Evolutionary conservation across 2,888 invertebrate genomes (phyloP).

Genomic region (Temnothorax unifasciatus): DNA sequence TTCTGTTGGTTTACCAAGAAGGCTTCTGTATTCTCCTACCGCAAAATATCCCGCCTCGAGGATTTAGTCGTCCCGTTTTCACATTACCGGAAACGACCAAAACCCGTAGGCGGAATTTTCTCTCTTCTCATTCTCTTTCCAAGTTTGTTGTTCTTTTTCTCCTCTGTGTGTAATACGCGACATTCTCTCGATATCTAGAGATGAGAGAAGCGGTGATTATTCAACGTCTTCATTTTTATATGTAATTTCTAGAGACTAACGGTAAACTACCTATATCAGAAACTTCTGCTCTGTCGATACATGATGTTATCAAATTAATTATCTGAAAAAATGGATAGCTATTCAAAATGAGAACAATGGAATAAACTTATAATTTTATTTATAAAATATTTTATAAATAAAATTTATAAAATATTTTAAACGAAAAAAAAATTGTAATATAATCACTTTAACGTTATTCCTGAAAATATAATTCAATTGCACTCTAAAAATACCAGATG

Average conservation of each 20-base stretch:
- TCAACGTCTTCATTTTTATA: background rate
- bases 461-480: background rate
- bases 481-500: background rate
- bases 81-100: slow-evolving; percentile 69
- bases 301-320: background rate
- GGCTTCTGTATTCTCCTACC: slow-evolving; percentile 73
- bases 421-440: background rate
- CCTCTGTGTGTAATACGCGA: background rate
- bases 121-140: background rate
- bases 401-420: background rate
- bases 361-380: background rate
- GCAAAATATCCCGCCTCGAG: slow-evolving; percentile 75
- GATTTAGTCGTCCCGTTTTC: slow-evolving; percentile 63
- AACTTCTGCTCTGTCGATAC: background rate
- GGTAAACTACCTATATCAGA: background rate
- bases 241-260: background rate
- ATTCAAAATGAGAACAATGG: background rate
- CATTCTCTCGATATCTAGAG: background rate
- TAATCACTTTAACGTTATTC: background rate
- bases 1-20: slow-evolving; percentile 79
- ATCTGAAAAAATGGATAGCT: background rate
- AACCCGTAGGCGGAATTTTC: slow-evolving; percentile 17
- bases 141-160: background rate
- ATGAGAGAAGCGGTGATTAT: background rate
- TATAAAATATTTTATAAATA: background rate